Base-by-base conservation (phyloP, 2,113 vertebrate species). In the Ptilonorhynchus violaceus region DNA sequence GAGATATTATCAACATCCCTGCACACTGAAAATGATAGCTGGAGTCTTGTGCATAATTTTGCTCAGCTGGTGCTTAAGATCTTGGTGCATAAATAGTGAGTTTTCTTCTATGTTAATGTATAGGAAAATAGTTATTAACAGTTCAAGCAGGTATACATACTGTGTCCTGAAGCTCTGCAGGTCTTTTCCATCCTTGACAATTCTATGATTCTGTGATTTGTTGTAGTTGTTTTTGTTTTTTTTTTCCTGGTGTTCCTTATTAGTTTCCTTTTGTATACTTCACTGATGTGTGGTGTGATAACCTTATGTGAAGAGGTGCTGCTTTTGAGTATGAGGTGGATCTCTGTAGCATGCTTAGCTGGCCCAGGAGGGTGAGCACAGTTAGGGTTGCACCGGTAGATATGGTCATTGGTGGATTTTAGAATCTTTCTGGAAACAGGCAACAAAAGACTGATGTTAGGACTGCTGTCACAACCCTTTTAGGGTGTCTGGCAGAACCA, bases 201-300 rank as follows among this genome's bases (percentile, higher is more conserved):
- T 46, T 59, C 35, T 33, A 6, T 46, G 41, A 23, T 33, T 60
- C 8, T 27, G 6, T 55, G 20, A 21, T 42, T 28, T 39, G 10
- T 39, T 39, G 8, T 39, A 9, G 8, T 39, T 39, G 37, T 39
- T 27, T 5, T 25, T 64, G 19, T 37, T 24, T 11, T 23, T 16
- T 20, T 14, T 64, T 25, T 31, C 2, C 5, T 63, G 2, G 39
- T 47, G 7, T 30, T 80, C 10, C 20, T 70, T 0, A 0, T 41
- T 44, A 28, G 6, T 23, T 85, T 44, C 2, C 4, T 82, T 74
- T 74, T 30, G 9, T 58, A 24, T 52, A 81, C 53, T 69, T 78
- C 16, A 23, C 14, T 27, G 13, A 19, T 8, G 2, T 30, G 4
- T 18, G 28, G 9, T 60, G 47, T 1, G 2, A 30, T 37, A 59